A percentile compares a stretch with the other conserved stretches of the same genome.
Evolutionary conservation across 2,888 invertebrate genomes (phyloP).

Genomic region (Acleris laterana): DNA sequence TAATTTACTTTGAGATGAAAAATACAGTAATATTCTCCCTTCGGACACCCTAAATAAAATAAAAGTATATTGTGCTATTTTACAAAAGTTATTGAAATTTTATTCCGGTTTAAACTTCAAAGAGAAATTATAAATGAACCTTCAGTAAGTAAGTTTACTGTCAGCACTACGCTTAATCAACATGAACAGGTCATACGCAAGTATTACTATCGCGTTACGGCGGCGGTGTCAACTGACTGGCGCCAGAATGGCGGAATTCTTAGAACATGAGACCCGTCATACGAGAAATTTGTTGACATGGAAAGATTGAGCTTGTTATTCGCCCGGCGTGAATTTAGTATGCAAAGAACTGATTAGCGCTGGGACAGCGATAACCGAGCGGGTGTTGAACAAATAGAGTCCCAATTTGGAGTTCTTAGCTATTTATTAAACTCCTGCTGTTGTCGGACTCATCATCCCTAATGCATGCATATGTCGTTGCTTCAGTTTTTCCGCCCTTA

Average conservation of each 20-base stretch:
- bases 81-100: neutral
- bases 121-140: neutral
- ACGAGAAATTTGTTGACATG: slow-evolving; percentile 51
- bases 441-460: slow-evolving; percentile 69
- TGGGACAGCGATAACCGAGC: slow-evolving; percentile 14
- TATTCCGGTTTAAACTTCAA: neutral
- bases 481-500: slow-evolving; percentile 75
- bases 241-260: slow-evolving; percentile 69
- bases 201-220: slow-evolving; percentile 32
- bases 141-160: slow-evolving; percentile 20
- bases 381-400: slow-evolving; percentile 24
- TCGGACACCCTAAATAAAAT: too few relatives aligned
- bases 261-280: slow-evolving; percentile 61
- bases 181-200: slow-evolving; percentile 35
- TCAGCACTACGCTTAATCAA: slow-evolving; percentile 32
- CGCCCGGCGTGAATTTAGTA: slow-evolving; percentile 19
- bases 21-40: too few relatives aligned
- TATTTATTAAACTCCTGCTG: slow-evolving; percentile 41
- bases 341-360: slow-evolving; percentile 24
- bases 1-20: neutral
- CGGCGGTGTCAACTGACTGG: slow-evolving; percentile 67
- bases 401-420: slow-evolving; percentile 64
- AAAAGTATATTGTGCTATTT: too few relatives aligned
- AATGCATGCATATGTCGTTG: slow-evolving; percentile 83
- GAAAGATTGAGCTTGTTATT: slow-evolving; percentile 39